Percentiles rank a stretch among this genome's conserved stretches.
These are phyloP conservation scores for Argentina silus DNA, from an alignment of 2,797 vertebrate genomes.

Conservation along the genomic window DNA sequence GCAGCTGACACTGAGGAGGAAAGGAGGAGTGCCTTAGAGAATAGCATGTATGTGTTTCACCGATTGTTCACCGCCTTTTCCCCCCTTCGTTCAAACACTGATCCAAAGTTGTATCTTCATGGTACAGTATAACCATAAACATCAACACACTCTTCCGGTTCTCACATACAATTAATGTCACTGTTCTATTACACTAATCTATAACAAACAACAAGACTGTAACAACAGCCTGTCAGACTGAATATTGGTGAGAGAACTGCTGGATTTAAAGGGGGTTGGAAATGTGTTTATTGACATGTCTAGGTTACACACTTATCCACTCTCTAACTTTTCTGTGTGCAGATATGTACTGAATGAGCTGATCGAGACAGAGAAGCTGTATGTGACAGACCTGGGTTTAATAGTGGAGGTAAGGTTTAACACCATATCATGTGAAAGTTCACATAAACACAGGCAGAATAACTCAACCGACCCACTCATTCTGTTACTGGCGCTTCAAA, in stretches of 20 bases:
- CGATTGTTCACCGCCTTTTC: background rate
- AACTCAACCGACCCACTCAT: background rate
- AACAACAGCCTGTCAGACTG: background rate
- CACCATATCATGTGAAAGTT: background rate
- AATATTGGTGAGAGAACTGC: background rate
- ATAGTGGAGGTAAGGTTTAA: conserved; percentile 86
- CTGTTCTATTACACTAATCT: background rate
- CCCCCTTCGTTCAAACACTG: background rate
- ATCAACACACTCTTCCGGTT: background rate
- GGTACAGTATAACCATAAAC: background rate
- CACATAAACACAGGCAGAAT: background rate
- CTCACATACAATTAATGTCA: background rate
- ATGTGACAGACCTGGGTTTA: conserved; percentile 88
- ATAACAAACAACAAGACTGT: background rate
- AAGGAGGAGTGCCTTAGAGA: conserved; percentile 87
- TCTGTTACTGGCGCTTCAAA: conserved; percentile 21
- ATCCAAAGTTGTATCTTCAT: background rate
- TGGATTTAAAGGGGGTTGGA: too few species aligned
- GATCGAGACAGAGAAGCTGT: conserved; percentile 92
- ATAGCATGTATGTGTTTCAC: conserved; percentile 86
- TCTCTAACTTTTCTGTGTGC: conserved; percentile 23
- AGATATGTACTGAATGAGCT: conserved; percentile 93
- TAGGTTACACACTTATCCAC: too few species aligned
- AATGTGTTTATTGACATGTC: too few species aligned
- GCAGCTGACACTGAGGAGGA: conserved; percentile 84